Base-by-base conservation (phyloP, 2,888 invertebrate species). In the Ptilodon capucinus region DNA sequence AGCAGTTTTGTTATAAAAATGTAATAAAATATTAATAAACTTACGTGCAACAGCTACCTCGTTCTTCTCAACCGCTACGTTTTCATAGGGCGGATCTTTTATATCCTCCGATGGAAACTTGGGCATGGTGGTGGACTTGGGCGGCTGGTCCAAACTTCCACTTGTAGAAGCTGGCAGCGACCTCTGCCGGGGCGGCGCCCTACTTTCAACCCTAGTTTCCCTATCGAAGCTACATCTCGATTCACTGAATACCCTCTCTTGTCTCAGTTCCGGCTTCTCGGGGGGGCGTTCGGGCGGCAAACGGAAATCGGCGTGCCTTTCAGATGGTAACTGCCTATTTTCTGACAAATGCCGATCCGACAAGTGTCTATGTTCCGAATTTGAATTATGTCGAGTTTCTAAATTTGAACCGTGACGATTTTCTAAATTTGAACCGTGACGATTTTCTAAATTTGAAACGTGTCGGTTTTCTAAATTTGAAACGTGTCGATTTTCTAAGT, bases 41-140 rank as follows among this genome's bases (percentile, higher is more conserved):
- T 88, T 57, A 90, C 90, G 79, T 52, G 77, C 81, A 51, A 85
- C 74, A 41, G 87, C 81, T 48, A 84, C 59, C 48, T 88, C 87
- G 48, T 86, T 86, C 44, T 81, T 83, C 49, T 87, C 89, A 1
- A 80, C 79, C 0, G 76, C 76, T 0, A 90, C 83, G 60, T 90
- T 91, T 45, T 91, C 90, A 46, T 91, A 91, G 1, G 88, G 86
- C 0, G 89, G 83, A 34, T 89, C 88, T 48, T 83, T 88, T 0
- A 60, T 51, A 5, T 89, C 89, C 38, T 88, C 87, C 0, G 87
- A 86, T 0, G 92, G 92, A 43, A 93, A 92, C 54, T 93, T 93
- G 0, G 93, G 92, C 77, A 92, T 92, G 0, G 93, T 93, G 3
- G 84, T 92, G 0, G 93, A 93, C 44, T 93, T 93, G 0, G 92